phyloP scores from a whole-genome alignment of 53 echinoderm and acorn worm species.

The Echinometra lucunter region DNA sequence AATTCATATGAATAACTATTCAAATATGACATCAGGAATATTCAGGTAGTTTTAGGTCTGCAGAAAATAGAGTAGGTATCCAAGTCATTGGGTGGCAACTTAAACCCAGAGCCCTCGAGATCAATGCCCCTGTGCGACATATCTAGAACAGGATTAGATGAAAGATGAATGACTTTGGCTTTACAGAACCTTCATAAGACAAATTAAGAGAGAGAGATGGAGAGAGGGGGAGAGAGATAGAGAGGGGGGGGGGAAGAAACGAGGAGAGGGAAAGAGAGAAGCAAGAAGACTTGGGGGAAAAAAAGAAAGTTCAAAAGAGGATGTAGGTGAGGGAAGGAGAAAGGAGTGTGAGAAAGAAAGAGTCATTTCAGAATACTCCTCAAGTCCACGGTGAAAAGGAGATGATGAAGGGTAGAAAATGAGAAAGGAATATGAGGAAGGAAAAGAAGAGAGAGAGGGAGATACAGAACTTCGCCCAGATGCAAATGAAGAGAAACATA shows the following conservation, averaged over 20 bases:
- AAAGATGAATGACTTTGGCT: neutral
- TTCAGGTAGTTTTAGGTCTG: neutral
- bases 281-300: neutral
- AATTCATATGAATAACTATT: neutral
- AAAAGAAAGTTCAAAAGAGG: neutral
- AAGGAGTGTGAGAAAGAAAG: neutral
- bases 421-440: neutral
- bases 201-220: neutral
- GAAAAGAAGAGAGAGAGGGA: neutral
- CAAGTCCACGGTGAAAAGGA: neutral
- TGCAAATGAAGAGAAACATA: neutral
- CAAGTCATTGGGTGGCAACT: neutral
- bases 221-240: neutral
- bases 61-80: neutral
- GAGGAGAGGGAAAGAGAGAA: neutral
- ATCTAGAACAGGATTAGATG: neutral
- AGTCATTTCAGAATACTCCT: neutral
- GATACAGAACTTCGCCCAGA: neutral
- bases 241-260: too few species aligned
- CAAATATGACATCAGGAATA: neutral
- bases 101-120: neutral
- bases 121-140: neutral
- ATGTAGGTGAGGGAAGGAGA: neutral
- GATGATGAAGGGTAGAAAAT: neutral
- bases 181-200: constrained; percentile 6